These are phyloP conservation scores for Trematomus loennbergii DNA, from an alignment of 2,113 vertebrate genomes.

Conservation along the genomic window DNA sequence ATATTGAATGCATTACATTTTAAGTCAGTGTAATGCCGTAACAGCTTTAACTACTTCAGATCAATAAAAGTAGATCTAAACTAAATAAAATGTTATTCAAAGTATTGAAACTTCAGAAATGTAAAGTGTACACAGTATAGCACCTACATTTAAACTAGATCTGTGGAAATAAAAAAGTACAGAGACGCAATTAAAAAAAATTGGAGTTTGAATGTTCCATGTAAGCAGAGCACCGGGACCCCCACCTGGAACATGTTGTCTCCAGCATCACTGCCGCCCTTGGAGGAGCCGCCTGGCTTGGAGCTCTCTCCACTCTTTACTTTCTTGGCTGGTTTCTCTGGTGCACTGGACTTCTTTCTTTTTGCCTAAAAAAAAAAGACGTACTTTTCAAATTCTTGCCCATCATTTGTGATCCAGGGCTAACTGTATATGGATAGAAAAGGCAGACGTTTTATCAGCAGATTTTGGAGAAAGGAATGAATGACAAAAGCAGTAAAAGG, in stretches of 20 bases:
- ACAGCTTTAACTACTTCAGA: no score
- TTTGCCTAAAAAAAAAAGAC: constrained; percentile 81
- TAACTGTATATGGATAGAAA: background rate
- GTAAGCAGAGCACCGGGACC: no score
- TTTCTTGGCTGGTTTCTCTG: constrained; percentile 93
- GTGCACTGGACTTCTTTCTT: constrained; percentile 89
- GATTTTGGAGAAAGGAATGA: background rate
- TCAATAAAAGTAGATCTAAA: no score
- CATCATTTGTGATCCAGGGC: background rate
- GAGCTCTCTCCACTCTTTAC: constrained; percentile 94
- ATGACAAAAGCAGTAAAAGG: no score
- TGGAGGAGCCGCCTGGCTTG: constrained; percentile 89
- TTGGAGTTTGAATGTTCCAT: background rate
- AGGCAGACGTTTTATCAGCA: background rate
- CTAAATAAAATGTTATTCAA: no score
- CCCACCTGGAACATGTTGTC: constrained; percentile 98
- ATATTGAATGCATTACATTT: no score
- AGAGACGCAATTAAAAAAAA: background rate
- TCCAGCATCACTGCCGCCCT: constrained; percentile 80
- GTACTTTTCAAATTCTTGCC: background rate
- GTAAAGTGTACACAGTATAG: no score
- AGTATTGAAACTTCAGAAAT: no score
- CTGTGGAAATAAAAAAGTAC: background rate
- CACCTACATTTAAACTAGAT: background rate
- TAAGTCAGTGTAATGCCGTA: no score